Conservation (phyloP, 2,888 invertebrate genomes). For the Palloptera scutellata region DNA sequence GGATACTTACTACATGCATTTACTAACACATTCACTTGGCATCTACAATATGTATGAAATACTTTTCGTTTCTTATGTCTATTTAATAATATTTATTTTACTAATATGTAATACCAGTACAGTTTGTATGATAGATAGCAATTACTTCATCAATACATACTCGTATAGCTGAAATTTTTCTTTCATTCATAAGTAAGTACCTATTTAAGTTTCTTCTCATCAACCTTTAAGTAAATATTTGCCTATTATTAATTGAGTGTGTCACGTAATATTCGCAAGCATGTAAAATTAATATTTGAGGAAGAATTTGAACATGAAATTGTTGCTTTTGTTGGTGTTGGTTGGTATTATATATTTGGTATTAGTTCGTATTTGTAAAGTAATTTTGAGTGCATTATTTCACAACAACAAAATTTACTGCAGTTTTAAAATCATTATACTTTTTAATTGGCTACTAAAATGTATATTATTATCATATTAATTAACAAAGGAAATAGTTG, state of each 20-base stretch:
- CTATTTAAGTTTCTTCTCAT: neutral
- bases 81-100: conserved; percentile 1
- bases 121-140: neutral
- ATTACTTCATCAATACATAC: neutral
- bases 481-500: no score
- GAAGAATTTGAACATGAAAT: conserved; percentile 22
- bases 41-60: neutral
- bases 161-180: neutral
- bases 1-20: no score
- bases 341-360: neutral
- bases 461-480: no score
- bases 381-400: no score
- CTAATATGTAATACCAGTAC: neutral
- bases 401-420: no score
- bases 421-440: no score
- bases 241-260: conserved; percentile 17
- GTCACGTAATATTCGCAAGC: conserved; percentile 13
- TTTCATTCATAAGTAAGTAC: neutral
- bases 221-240: conserved; percentile 11
- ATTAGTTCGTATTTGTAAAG: neutral
- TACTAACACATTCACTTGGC: no score
- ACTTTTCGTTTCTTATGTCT: neutral
- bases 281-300: neutral
- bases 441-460: no score
- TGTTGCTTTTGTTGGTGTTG: neutral